These are phyloP conservation scores for Mirza zaza DNA, from an alignment of 2,113 vertebrate genomes.

Conservation along the genomic window DNA sequence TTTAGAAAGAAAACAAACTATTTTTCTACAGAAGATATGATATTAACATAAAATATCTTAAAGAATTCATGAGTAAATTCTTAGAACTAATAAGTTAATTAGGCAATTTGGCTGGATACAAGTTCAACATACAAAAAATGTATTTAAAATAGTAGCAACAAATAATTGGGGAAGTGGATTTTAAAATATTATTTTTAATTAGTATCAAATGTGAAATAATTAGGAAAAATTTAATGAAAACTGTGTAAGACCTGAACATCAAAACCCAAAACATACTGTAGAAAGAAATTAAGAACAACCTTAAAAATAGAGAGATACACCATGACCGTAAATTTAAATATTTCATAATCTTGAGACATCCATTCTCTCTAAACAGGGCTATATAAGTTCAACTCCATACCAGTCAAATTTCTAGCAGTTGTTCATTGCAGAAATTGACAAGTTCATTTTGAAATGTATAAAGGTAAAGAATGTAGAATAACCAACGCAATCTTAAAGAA, in stretches of 20 bases:
- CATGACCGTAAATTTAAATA: not conserved
- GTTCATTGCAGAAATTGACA: not conserved
- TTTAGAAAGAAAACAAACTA: not conserved
- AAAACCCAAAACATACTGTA: not conserved
- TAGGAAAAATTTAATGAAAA: not conserved
- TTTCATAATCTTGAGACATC: not conserved
- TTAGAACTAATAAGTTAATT: not conserved
- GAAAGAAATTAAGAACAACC: not conserved
- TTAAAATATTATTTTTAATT: conserved; percentile 21
- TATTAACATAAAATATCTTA: not conserved
- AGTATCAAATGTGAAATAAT: not conserved
- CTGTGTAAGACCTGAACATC: not conserved
- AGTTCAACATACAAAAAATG: not conserved
- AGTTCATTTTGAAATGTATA: not conserved
- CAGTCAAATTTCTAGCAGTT: not conserved
- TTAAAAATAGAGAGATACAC: not conserved
- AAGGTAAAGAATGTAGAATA: not conserved
- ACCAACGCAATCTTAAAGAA: not conserved
- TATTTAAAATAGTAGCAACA: not conserved
- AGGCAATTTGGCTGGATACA: not conserved
- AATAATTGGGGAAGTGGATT: not conserved
- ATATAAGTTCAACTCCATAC: not conserved
- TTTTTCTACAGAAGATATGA: not conserved
- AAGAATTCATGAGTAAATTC: not conserved
- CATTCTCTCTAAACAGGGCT: not conserved